Evolutionary conservation across 2,888 invertebrate species (phyloP).

Genomic region (Sphaeridia pumilis): DNA sequence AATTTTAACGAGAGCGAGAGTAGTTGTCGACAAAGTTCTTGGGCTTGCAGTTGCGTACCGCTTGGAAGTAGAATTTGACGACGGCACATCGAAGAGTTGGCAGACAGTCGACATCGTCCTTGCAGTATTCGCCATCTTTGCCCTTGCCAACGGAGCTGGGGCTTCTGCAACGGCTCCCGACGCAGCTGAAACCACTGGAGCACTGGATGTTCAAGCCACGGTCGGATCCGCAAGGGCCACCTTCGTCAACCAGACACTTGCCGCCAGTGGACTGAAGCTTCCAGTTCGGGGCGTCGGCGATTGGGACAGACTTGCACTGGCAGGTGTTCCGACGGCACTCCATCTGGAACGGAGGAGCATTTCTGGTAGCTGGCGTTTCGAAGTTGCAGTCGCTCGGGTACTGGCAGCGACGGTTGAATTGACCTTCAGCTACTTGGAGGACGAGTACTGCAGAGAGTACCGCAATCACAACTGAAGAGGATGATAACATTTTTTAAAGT

Average conservation of each 20-base stretch:
- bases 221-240: neutral
- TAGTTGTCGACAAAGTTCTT: too few species aligned
- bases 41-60: neutral
- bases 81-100: neutral
- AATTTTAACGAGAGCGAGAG: too few species aligned
- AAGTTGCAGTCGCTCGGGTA: too few species aligned
- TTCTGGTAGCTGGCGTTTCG: too few species aligned
- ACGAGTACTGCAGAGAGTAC: too few species aligned
- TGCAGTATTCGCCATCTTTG: neutral
- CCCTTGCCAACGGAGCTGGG: neutral
- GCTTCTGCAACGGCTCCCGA: neutral
- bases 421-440: too few species aligned
- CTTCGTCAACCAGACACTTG: neutral
- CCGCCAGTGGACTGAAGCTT: neutral
- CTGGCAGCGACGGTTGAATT: too few species aligned
- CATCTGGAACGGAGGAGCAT: too few species aligned
- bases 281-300: neutral
- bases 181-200: neutral
- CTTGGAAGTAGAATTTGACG: neutral
- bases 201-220: neutral
- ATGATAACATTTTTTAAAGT: too few species aligned
- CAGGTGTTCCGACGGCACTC: too few species aligned
- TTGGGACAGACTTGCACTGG: too few species aligned
- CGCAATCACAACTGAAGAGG: too few species aligned
- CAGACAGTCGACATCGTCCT: neutral